A percentile compares a stretch with the other conserved stretches of the same genome.
These are phyloP conservation scores for Psilanteris sp. DNA, from an alignment of 1,140 invertebrate genomes.

Conservation along the genomic window DNA sequence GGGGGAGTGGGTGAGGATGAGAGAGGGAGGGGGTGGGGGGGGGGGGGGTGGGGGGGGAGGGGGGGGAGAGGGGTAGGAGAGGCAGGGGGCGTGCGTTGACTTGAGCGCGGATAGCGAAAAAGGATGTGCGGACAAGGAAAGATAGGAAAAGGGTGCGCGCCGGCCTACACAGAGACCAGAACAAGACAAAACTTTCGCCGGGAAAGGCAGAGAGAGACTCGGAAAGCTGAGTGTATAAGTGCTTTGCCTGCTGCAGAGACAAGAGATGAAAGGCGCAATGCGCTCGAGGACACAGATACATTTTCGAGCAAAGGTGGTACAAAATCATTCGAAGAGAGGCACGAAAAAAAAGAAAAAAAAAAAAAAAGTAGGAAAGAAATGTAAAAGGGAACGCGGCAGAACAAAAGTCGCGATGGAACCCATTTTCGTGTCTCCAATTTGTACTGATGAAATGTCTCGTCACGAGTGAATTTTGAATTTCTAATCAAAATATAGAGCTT, in stretches of 20 bases:
- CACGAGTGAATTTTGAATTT: conserved; percentile 26
- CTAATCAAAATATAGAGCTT: conserved; percentile 32
- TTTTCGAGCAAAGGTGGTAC: conserved; percentile 74
- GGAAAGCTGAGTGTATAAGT: conserved; percentile 74
- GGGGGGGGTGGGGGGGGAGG: too few relatives aligned
- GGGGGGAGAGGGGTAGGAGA: too few relatives aligned
- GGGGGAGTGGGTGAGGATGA: too few relatives aligned
- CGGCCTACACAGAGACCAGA: conserved; percentile 57
- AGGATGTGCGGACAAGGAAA: conserved; percentile 58
- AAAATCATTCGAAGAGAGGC: conserved; percentile 71
- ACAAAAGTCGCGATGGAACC: conserved; percentile 53
- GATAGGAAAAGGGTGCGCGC: conserved; percentile 41
- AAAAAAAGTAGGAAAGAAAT: conserved; percentile 19
- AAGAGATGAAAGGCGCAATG: conserved; percentile 76
- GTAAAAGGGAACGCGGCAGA: conserved; percentile 48
- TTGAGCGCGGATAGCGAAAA: conserved; percentile 57
- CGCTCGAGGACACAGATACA: conserved; percentile 77
- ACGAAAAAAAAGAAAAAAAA: conserved; percentile 45
- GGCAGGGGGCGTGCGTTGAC: conserved; percentile 22
- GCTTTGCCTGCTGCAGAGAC: conserved; percentile 74
- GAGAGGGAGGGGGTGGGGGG: too few relatives aligned
- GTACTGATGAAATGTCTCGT: conserved; percentile 53
- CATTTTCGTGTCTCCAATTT: conserved; percentile 54
- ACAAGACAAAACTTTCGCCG: conserved; percentile 56
- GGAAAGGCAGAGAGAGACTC: conserved; percentile 44